Evolutionary conservation across 2,888 invertebrate genomes (phyloP).

Genomic region (Leptinotarsa tumamoca): DNA sequence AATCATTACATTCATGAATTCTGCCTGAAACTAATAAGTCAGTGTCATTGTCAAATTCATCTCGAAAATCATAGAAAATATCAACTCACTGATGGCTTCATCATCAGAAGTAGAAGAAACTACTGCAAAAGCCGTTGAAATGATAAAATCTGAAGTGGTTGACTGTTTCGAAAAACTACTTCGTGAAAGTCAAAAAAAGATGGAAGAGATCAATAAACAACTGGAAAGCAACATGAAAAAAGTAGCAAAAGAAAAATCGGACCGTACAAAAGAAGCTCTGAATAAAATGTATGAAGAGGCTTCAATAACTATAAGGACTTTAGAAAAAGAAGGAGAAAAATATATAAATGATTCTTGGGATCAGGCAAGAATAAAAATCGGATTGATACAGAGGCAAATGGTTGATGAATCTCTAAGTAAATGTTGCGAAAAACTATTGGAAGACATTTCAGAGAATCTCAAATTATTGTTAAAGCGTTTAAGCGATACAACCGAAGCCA

Average conservation of each 20-base stretch:
- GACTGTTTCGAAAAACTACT: not conserved
- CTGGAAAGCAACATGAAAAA: not conserved
- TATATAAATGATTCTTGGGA: not conserved
- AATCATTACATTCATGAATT: not conserved
- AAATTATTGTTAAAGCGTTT: not conserved
- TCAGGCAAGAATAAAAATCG: conserved; percentile 1
- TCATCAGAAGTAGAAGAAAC: not conserved
- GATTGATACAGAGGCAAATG: not conserved
- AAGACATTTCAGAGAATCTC: not conserved
- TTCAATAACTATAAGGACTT: not conserved
- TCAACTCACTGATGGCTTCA: not conserved
- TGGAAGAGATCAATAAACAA: not conserved
- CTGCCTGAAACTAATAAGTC: not conserved
- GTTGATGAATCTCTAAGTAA: not conserved
- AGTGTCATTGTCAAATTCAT: conserved; percentile 9
- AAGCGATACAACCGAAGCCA: not conserved
- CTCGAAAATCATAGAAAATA: not conserved
- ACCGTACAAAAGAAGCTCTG: not conserved
- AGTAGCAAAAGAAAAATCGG: not conserved
- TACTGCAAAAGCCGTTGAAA: not conserved
- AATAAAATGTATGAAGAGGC: not conserved
- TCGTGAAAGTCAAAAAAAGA: not conserved
- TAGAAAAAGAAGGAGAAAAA: not conserved
- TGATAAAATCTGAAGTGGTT: not conserved
- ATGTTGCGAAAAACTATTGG: too few relatives aligned